Base-by-base conservation (phyloP, 35 echinoderm and acorn worm genomes). In the Apostichopus parvimensis region DNA sequence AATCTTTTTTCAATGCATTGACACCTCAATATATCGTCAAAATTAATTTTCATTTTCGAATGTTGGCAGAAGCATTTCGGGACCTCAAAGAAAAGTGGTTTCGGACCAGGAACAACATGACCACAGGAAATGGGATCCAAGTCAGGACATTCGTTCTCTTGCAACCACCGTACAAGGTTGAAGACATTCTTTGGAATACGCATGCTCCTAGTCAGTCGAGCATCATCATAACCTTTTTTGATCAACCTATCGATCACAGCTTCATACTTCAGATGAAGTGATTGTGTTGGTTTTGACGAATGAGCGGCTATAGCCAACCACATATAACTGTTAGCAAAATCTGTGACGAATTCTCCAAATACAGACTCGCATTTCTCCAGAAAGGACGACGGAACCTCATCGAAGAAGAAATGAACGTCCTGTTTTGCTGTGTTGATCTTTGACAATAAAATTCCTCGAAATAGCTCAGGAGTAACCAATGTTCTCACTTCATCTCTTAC, bases 1-100 rank as follows among this genome's bases (percentile, higher is more conserved):
- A 84, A 52, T 59, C 81, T 18, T 6, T 23, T 5, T 15, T 57
- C 81, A 59, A 25, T 84, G 58, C 81, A 84, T n/a, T 8, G 2
- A 22, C 81, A 84, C 55, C 17, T 56, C 5, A 84, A 20, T 60
- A 59, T 15, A 11, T 18, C 15, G 54, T 84, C 15, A 5, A 5
- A 13, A 18, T 17, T n/a, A 54, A 17, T 0, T 56, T 82, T 10
- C 6, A 14, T 9, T 18, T 80, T 80, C 7, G 81, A 9, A 15
- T 59, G 53, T n/a, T 59, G 54, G 58, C 81, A 60, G 8, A 57
- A 24, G 14, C 81, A 84, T 8, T 22, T 22, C 2, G 81, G 81
- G 14, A 84, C 55, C 9, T 84, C 81, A 60, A 84, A 84, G 55
- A 84, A 54, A 17, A 84, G 81, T 6, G 81, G 81, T 84, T 84